phyloP scores from a whole-genome alignment of 2,797 vertebrate species.

The Scyliorhinus canicula region DNA sequence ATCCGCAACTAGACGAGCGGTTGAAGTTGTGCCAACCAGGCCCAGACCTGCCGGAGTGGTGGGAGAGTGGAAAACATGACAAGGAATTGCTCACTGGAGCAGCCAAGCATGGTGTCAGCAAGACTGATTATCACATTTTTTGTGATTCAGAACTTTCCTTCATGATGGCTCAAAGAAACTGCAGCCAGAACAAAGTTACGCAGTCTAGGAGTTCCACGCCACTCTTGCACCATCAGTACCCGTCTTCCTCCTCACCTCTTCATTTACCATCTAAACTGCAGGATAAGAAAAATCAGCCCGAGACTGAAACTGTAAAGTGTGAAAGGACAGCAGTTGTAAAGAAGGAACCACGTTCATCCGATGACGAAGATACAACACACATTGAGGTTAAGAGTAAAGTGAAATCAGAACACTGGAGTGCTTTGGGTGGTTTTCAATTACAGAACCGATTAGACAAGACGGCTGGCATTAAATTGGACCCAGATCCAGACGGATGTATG shows the following conservation, averaged over 20 bases:
- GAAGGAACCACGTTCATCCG: slow-evolving; percentile 62
- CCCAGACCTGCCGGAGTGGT: slow-evolving; percentile 91
- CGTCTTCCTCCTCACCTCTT: slow-evolving; percentile 63
- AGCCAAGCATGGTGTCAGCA: slow-evolving; percentile 93
- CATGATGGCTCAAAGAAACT: slow-evolving; percentile 84
- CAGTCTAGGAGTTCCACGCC: slow-evolving; percentile 62
- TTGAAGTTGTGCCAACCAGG: slow-evolving; percentile 84
- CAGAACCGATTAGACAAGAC: slow-evolving; percentile 66
- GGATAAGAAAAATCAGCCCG: slow-evolving; percentile 59
- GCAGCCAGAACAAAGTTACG: slow-evolving; percentile 79
- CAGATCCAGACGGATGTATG: slow-evolving; percentile 77
- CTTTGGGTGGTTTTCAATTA: slow-evolving; percentile 58
- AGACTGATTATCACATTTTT: slow-evolving; percentile 96
- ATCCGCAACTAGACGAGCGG: slow-evolving; percentile 77
- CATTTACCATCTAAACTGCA: slow-evolving; percentile 63
- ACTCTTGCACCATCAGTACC: slow-evolving; percentile 64
- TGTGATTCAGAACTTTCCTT: slow-evolving; percentile 93
- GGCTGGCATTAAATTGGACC: slow-evolving; percentile 57
- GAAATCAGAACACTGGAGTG: slow-evolving; percentile 67
- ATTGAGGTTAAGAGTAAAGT: slow-evolving; percentile 56
- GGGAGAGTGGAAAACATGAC: slow-evolving; percentile 88
- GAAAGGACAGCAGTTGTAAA: slow-evolving; percentile 52
- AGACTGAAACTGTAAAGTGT: slow-evolving; percentile 56
- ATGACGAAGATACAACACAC: slow-evolving; percentile 68
- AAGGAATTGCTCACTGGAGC: slow-evolving; percentile 91